Evolutionary conservation across 2,888 invertebrate genomes (phyloP).

Genomic region (Melanostoma mellinum): DNA sequence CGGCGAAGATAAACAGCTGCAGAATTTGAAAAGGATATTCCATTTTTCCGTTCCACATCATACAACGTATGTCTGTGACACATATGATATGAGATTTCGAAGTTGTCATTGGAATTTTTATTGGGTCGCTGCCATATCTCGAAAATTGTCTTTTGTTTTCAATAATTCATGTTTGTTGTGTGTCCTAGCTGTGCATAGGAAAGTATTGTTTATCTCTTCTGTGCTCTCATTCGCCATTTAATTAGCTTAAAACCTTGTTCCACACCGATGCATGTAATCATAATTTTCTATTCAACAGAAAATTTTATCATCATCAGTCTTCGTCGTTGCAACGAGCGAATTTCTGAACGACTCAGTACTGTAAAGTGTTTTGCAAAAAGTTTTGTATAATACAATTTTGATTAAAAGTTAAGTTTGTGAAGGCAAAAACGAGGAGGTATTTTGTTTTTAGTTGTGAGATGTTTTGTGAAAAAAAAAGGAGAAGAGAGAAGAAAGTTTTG

Average conservation of each 20-base stretch:
- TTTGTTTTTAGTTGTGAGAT: no score
- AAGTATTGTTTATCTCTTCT: neutral
- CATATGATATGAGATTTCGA: neutral
- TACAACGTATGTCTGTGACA: conserved; percentile 14
- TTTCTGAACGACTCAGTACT: no score
- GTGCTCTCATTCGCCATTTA: conserved; percentile 32
- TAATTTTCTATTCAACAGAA: neutral
- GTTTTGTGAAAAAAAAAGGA: no score
- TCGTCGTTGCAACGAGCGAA: no score
- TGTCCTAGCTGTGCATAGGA: conserved; percentile 3
- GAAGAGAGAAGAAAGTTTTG: no score
- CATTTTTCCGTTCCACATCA: conserved; percentile 9
- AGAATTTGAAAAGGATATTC: conserved; percentile 9
- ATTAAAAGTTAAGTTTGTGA: no score
- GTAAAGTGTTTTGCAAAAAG: no score
- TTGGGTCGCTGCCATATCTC: conserved; percentile 19
- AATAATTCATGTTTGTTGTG: neutral
- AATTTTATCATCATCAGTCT: no score
- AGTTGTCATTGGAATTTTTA: conserved; percentile 17
- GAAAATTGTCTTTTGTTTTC: no score
- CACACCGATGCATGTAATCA: conserved; percentile 5
- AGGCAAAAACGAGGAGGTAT: no score
- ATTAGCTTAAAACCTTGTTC: conserved; percentile 13
- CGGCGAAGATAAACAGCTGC: conserved; percentile 2
- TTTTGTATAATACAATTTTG: no score